Percentiles rank a stretch among this genome's conserved stretches.
phyloP scores from a whole-genome alignment of 2,113 vertebrate species.

The Willisornis vidua region DNA sequence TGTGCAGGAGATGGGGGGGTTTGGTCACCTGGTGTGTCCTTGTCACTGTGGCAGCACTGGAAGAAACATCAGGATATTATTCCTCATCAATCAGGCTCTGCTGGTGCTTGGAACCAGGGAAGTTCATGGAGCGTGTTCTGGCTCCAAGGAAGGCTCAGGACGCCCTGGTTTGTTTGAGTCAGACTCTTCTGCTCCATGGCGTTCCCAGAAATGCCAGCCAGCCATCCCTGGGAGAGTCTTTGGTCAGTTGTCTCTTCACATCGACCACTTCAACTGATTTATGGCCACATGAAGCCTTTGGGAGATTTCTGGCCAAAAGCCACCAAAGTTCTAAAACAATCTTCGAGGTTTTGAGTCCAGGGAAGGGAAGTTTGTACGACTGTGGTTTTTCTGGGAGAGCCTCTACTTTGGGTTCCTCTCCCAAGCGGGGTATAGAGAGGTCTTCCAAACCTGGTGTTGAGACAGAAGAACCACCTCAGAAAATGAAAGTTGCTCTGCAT shows the following conservation, averaged over 20 bases:
- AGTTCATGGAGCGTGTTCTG: not conserved
- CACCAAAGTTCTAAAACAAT: not conserved
- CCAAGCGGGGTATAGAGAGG: not conserved
- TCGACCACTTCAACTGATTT: not conserved
- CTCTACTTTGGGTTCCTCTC: slow-evolving; percentile 2
- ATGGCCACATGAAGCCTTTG: not conserved
- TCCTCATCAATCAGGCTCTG: not conserved
- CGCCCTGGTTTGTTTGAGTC: not conserved
- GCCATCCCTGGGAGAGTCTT: not conserved
- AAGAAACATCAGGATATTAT: not conserved
- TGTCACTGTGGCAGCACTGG: not conserved
- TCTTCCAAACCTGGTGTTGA: not conserved
- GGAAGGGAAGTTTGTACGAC: not conserved
- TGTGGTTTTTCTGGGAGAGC: slow-evolving; percentile 12
- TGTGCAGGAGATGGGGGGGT: not conserved
- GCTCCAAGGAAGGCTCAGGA: not conserved
- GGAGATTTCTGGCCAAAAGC: not conserved
- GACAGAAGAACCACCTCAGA: not conserved
- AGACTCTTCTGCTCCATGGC: not conserved
- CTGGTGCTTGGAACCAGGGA: not conserved
- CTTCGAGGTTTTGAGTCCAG: not conserved
- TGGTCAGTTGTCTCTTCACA: slow-evolving; percentile 1
- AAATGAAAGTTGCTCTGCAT: not conserved
- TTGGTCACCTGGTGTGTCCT: not conserved
- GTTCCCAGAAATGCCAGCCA: not conserved